Percentiles rank a stretch among this genome's conserved stretches.
These are phyloP conservation scores for Belonocnema kinseyi DNA, from an alignment of 1,140 invertebrate genomes.

Conservation along the genomic window DNA sequence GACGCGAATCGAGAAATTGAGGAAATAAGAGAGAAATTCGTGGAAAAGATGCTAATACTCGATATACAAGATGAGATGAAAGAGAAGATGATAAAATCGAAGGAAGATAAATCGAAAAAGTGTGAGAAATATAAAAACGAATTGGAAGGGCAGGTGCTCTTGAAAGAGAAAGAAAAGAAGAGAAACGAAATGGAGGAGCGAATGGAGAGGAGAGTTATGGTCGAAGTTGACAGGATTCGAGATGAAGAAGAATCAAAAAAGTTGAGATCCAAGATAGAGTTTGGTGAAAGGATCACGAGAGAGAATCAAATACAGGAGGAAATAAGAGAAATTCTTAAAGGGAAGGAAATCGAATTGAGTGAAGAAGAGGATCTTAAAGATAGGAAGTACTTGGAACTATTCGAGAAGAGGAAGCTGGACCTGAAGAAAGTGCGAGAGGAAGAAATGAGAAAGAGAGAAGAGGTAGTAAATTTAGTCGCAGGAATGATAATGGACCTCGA, in stretches of 20 bases:
- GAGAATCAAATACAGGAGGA: slow-evolving; percentile 49
- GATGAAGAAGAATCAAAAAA: slow-evolving; percentile 50
- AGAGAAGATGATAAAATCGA: not conserved
- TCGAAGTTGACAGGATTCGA: slow-evolving; percentile 49
- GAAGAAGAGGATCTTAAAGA: slow-evolving; percentile 34
- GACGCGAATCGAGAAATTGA: slow-evolving; percentile 46
- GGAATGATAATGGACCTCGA: slow-evolving; percentile 48
- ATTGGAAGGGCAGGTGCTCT: slow-evolving; percentile 53
- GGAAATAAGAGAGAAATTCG: slow-evolving; percentile 45
- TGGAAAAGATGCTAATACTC: slow-evolving; percentile 33
- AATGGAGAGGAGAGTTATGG: slow-evolving; percentile 50
- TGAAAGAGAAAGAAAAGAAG: slow-evolving; percentile 44
- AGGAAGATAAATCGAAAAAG: not conserved
- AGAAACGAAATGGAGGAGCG: slow-evolving; percentile 44
- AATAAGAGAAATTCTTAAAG: slow-evolving; percentile 40
- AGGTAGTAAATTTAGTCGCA: slow-evolving; percentile 42
- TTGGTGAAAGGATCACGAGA: slow-evolving; percentile 44
- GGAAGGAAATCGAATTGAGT: slow-evolving; percentile 38
- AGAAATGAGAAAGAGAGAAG: slow-evolving; percentile 42
- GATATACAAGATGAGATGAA: slow-evolving; percentile 31
- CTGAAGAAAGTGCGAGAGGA: slow-evolving; percentile 30
- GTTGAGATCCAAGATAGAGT: slow-evolving; percentile 35
- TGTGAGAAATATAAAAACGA: slow-evolving; percentile 45
- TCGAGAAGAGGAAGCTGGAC: slow-evolving; percentile 40
- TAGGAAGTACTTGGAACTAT: slow-evolving; percentile 41